Evolutionary conservation across 2,797 vertebrate species (phyloP).

Genomic region (Sebastiscus albofasciatus): DNA sequence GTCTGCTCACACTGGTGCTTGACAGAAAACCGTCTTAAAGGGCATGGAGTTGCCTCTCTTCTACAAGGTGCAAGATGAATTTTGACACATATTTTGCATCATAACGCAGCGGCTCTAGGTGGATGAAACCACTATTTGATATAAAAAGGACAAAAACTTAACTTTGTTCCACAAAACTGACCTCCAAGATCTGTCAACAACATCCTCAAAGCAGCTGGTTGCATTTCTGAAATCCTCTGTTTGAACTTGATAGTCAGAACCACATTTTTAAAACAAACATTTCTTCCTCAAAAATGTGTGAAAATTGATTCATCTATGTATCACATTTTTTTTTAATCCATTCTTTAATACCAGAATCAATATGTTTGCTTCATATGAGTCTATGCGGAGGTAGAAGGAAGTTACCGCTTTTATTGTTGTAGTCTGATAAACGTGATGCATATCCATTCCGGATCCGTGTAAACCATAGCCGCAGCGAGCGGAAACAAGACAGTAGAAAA

Average conservation of each 20-base stretch:
- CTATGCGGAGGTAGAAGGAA: no score
- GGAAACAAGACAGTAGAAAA: no score
- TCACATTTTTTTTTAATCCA: no score
- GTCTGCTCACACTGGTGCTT: conserved; percentile 2
- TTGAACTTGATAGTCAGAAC: neutral
- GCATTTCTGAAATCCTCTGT: neutral
- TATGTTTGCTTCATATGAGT: no score
- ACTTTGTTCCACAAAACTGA: neutral
- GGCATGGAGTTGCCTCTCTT: neutral
- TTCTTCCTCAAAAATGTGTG: no score
- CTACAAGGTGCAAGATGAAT: neutral
- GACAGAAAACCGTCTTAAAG: conserved; percentile 7
- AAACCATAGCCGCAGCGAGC: no score
- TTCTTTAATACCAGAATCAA: no score
- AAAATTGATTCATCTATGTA: no score
- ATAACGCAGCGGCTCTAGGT: neutral
- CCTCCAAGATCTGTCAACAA: neutral
- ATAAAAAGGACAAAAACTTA: neutral
- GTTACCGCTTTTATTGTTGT: no score
- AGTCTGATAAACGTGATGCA: no score
- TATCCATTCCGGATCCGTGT: no score
- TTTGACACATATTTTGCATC: neutral
- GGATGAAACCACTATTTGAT: neutral
- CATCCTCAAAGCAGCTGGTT: neutral
- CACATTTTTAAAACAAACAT: no score